phyloP scores from a whole-genome alignment of 2,113 vertebrate species.

The Aspidoscelis tigris region DNA sequence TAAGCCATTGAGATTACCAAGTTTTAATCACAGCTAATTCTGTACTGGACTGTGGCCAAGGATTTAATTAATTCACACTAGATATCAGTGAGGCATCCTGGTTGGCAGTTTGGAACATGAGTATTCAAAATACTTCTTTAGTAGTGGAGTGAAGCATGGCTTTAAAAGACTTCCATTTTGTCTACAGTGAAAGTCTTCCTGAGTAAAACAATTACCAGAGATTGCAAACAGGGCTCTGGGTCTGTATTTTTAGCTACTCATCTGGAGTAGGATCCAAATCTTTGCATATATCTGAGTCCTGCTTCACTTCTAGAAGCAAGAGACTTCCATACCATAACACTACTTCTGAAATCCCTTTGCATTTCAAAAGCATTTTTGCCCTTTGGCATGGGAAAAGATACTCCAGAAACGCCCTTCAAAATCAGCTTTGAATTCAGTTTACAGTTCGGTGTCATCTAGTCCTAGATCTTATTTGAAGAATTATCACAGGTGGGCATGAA shows the following conservation, averaged over 20 bases:
- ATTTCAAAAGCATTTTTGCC: background rate
- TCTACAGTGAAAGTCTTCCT: slow-evolving; percentile 4
- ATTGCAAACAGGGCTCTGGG: background rate
- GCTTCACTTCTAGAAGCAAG: background rate
- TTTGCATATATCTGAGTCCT: background rate
- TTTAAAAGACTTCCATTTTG: slow-evolving; percentile 33
- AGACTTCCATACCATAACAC: background rate
- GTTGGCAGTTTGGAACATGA: slow-evolving; percentile 26
- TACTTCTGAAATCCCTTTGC: background rate
- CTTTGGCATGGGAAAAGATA: background rate
- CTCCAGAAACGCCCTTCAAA: background rate
- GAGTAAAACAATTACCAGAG: slow-evolving; percentile 19
- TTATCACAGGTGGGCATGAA: background rate
- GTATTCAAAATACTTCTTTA: slow-evolving; percentile 34
- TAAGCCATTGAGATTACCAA: slow-evolving; percentile 2
- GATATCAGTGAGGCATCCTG: slow-evolving; percentile 14
- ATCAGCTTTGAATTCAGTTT: background rate
- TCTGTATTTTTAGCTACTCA: background rate
- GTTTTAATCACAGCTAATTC: background rate
- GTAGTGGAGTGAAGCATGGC: background rate
- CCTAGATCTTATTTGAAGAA: background rate
- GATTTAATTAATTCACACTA: background rate
- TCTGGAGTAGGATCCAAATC: background rate
- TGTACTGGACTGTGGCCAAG: background rate
- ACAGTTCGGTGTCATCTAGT: background rate